phyloP scores from a whole-genome alignment of 2,113 vertebrate species.

The Amphiprion ocellaris region DNA sequence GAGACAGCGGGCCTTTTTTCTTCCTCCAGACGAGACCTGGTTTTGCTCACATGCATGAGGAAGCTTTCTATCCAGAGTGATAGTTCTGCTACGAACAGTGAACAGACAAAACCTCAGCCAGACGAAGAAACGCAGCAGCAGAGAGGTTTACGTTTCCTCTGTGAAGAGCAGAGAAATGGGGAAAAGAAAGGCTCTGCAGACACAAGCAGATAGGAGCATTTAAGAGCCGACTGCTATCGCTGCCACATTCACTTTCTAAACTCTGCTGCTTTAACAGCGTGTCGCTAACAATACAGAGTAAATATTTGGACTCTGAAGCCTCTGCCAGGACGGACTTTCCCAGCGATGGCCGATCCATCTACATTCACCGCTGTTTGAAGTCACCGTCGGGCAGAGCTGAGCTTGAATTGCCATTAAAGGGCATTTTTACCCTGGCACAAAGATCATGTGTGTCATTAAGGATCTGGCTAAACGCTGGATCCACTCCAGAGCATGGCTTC shows the following conservation, averaged over 20 bases:
- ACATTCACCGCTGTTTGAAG: constrained; percentile 63
- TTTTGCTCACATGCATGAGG: constrained; percentile 60
- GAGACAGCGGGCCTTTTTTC: constrained; percentile 31
- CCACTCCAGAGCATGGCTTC: constrained; percentile 35
- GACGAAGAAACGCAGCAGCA: constrained; percentile 7
- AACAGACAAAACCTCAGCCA: constrained; percentile 46
- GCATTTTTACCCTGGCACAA: constrained; percentile 39
- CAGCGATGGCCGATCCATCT: constrained; percentile 43
- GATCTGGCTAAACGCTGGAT: constrained; percentile 63
- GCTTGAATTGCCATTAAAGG: constrained; percentile 58
- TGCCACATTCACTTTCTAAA: constrained; percentile 42
- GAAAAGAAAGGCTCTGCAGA: constrained; percentile 28
- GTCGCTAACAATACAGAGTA: constrained; percentile 70
- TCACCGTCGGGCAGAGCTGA: constrained; percentile 15
- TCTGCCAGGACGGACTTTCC: constrained; percentile 36
- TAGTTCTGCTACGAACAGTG: constrained; percentile 34
- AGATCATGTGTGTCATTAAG: constrained; percentile 53
- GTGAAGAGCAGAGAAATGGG: background rate
- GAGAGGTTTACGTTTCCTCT: constrained; percentile 13
- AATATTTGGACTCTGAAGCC: constrained; percentile 76
- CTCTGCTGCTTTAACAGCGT: constrained; percentile 37
- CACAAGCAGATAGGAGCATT: constrained; percentile 25
- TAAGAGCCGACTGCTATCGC: constrained; percentile 34
- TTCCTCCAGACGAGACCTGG: constrained; percentile 54
- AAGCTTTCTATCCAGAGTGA: constrained; percentile 47